Evolutionary conservation across 1,140 invertebrate species (phyloP).

Genomic region (Goniozus legneri): DNA sequence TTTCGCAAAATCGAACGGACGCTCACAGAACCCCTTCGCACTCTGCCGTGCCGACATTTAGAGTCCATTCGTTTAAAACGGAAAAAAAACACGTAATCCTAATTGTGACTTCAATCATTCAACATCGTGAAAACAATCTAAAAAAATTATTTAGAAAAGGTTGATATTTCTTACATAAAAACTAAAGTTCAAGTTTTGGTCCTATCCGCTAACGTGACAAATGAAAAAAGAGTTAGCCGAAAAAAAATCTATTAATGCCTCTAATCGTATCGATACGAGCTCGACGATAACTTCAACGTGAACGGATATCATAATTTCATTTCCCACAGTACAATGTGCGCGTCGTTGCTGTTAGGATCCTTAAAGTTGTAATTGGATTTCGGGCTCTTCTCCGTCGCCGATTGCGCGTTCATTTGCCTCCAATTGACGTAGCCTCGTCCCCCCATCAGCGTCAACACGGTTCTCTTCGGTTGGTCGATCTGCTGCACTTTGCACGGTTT

Average conservation of each 20-base stretch:
- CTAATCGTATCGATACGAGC: constrained; percentile 10
- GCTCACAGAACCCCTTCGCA: too few relatives aligned
- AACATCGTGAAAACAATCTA: too few relatives aligned
- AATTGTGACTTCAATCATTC: too few relatives aligned
- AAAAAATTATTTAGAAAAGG: too few relatives aligned
- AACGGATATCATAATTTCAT: constrained; percentile 72
- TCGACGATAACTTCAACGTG: constrained; percentile 9
- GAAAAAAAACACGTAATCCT: too few relatives aligned
- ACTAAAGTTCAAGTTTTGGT: too few relatives aligned
- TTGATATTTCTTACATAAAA: too few relatives aligned
- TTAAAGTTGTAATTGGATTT: constrained; percentile 43
- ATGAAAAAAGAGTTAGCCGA: too few relatives aligned
- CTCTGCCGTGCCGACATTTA: too few relatives aligned
- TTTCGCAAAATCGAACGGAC: too few relatives aligned
- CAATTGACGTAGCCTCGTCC: constrained; percentile 84
- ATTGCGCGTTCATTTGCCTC: constrained; percentile 57
- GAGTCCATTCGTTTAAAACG: too few relatives aligned
- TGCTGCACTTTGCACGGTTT: constrained; percentile 40
- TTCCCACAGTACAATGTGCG: constrained; percentile 86
- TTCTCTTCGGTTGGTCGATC: constrained; percentile 62
- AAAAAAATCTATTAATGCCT: constrained; percentile 8
- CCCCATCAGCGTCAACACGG: constrained; percentile 81
- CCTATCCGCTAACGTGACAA: constrained; percentile 15
- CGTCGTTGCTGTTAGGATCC: constrained; percentile 71
- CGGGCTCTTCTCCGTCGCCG: constrained; percentile 37